Base-by-base conservation (phyloP, 1,140 invertebrate genomes). In the Hylyphantes graminicola region DNA sequence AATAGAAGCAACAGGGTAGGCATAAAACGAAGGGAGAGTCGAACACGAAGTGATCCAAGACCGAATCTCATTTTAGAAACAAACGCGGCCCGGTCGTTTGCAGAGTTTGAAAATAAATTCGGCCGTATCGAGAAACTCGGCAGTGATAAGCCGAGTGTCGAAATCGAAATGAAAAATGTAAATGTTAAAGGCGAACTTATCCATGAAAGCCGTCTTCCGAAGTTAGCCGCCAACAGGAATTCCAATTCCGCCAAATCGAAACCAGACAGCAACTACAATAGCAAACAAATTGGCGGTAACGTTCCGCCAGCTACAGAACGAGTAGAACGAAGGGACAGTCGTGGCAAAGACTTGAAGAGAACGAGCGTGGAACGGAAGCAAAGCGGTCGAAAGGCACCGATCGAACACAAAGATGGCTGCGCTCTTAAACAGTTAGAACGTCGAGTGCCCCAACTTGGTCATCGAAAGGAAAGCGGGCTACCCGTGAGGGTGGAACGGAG, bases 81-180 rank as follows among this genome's bases (percentile, higher is more conserved):
- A 0, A 74, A 64, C 21, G 7, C 59, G 35, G 9, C 21, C 9
- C 10, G 35, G 11, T 51, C 48, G 13, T 65, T 82, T 5, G 12
- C 50, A 0, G 67, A 81, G 21, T 21, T 70, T 19, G 50, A 21
- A 9, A 50, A 15, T 8, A 51, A 54, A 4, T 10, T 19, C 19
- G 12, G 48, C 7, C 17, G 12, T 8, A 74, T 11, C 13, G 19
- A 12, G 53, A 76, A 67, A n/a, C 21, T 48, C 12, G 35, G 4
- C 7, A 48, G 13, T 9, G 19, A 21, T 17, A 21, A 50, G 35
- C 35, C 35, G 21, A 73, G 48, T n/a, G 57, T 82, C n/a, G 80
- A 82, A 65, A 82, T 82, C n/a, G 80, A 82, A 55, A 63, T 82
- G 80, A 73, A 82, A 17, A 82, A 57, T 50, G 80, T 82, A 9